Conservation (phyloP, 2,888 invertebrate genomes). For the Drosophila flavopinicola region DNA sequence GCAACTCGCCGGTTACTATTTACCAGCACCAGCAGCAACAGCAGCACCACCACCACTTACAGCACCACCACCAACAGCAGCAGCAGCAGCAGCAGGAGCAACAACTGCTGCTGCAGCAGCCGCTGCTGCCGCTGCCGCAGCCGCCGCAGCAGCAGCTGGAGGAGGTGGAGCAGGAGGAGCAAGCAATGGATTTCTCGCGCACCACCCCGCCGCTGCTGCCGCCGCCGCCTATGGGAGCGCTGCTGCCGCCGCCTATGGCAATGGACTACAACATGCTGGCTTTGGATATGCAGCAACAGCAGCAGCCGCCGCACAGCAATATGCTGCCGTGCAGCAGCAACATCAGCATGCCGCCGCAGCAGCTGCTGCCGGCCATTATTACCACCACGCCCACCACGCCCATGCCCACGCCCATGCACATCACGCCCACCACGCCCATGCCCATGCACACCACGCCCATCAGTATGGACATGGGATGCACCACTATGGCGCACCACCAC, state of each 20-base stretch:
- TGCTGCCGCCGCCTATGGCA: slow-evolving; percentile 80
- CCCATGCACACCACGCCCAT: slow-evolving; percentile 49
- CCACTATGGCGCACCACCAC: slow-evolving; percentile 79
- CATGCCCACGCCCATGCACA: slow-evolving; percentile 56
- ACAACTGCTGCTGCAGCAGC: slow-evolving; percentile 20
- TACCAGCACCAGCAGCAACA: slow-evolving; percentile 49
- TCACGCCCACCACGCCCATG: slow-evolving; percentile 69
- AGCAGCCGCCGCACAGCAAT: slow-evolving; percentile 77
- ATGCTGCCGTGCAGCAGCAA: slow-evolving; percentile 70
- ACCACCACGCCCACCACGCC: slow-evolving; percentile 84
- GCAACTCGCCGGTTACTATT: slow-evolving; percentile 60
- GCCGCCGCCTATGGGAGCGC: slow-evolving; percentile 79
- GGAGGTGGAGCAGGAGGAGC: slow-evolving; percentile 72
- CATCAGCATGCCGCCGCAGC: slow-evolving; percentile 70
- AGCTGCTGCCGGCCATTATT: slow-evolving; percentile 79
- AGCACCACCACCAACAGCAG: slow-evolving; percentile 16
- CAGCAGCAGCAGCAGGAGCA: slow-evolving; percentile 53
- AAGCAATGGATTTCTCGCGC: slow-evolving; percentile 80
- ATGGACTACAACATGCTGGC: slow-evolving; percentile 84
- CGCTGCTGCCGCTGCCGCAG: slow-evolving; percentile 39
- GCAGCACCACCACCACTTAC: slow-evolving; percentile 35
- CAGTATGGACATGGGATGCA: slow-evolving; percentile 76
- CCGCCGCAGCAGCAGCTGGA: slow-evolving; percentile 70
- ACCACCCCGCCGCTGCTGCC: slow-evolving; percentile 78
- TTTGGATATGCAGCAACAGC: slow-evolving; percentile 83